phyloP scores from a whole-genome alignment of 2,888 invertebrate species.

The Neoascia interrupta region DNA sequence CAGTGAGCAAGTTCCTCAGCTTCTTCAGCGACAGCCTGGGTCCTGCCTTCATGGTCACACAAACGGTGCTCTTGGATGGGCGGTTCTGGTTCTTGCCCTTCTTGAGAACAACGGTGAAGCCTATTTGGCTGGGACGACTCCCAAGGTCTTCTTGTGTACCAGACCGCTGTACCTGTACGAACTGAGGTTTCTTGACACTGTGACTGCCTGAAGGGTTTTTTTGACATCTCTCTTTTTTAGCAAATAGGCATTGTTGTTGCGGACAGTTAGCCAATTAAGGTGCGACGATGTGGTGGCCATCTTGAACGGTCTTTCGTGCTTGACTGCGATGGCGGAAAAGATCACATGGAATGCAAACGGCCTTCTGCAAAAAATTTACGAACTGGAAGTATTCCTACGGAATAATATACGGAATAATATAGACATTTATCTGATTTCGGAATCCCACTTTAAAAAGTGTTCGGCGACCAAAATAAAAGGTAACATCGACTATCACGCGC shows the following conservation, averaged over 20 bases:
- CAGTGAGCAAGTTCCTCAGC: constrained; percentile 88
- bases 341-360: too few species aligned
- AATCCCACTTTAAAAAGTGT: too few species aligned
- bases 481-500: too few species aligned
- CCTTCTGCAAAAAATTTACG: too few species aligned
- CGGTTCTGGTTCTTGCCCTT: constrained; percentile 86
- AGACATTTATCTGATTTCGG: too few species aligned
- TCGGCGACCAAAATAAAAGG: too few species aligned
- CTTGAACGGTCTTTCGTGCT: constrained; percentile 74
- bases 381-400: too few species aligned
- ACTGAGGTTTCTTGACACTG: constrained; percentile 88
- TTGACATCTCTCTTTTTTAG: constrained; percentile 79
- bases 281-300: constrained; percentile 79
- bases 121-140: constrained; percentile 93
- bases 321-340: too few species aligned
- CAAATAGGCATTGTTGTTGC: constrained; percentile 79
- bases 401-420: too few species aligned
- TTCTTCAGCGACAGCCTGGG: constrained; percentile 92
- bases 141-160: constrained; percentile 95
- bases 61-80: constrained; percentile 88
- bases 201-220: too few species aligned
- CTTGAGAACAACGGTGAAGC: constrained; percentile 94
- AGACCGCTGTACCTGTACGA: constrained; percentile 97
- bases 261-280: constrained; percentile 80
- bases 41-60: constrained; percentile 92